Percentiles rank a stretch among this genome's conserved stretches.
Evolutionary conservation across 2,113 vertebrate genomes (phyloP).

Genomic region (Odontesthes bonariensis): DNA sequence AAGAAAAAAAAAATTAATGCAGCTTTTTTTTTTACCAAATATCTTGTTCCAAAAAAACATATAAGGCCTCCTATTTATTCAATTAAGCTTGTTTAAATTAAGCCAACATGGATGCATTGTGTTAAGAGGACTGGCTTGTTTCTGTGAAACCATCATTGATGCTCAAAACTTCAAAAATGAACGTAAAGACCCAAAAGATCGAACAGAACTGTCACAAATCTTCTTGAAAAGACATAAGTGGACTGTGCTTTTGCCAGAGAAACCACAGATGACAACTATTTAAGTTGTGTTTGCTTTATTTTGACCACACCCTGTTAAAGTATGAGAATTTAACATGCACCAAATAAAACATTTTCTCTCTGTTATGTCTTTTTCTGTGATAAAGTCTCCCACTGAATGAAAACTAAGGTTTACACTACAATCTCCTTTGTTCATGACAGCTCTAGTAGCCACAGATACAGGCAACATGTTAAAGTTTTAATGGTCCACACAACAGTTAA

Average conservation of each 20-base stretch:
- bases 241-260: neutral
- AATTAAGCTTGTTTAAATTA: neutral
- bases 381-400: neutral
- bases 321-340: constrained; percentile 60
- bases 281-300: constrained; percentile 23
- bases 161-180: no score
- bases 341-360: constrained; percentile 45
- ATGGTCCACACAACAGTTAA: constrained; percentile 5
- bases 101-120: no score
- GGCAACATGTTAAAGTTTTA: neutral
- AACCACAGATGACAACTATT: constrained; percentile 8
- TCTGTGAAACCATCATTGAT: no score
- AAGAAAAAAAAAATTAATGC: neutral
- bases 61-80: neutral
- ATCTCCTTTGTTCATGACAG: neutral
- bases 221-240: neutral
- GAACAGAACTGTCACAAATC: neutral
- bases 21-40: neutral
- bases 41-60: neutral
- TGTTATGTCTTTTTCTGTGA: constrained; percentile 1
- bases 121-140: no score
- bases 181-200: neutral
- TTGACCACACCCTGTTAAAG: constrained; percentile 53
- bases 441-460: neutral
- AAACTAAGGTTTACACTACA: constrained; percentile 25